Evolutionary conservation across 2,888 invertebrate genomes (phyloP).

Genomic region (Hyles lineata): DNA sequence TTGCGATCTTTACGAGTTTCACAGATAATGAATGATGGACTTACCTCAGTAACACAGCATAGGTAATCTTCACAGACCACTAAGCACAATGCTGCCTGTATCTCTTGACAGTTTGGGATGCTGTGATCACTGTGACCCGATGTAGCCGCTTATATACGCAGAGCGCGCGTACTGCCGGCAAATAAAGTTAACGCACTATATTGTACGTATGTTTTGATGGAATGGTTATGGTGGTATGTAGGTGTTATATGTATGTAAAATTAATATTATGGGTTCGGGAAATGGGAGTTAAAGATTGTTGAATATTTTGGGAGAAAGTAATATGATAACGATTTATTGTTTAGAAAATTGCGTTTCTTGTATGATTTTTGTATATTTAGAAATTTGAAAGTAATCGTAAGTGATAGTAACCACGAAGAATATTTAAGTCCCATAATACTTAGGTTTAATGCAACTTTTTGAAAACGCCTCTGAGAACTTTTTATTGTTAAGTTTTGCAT

Average conservation of each 20-base stretch:
- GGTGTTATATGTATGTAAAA: not conserved
- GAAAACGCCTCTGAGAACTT: too few species aligned
- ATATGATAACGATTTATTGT: too few species aligned
- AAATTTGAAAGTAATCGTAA: too few species aligned
- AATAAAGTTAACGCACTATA: constrained; percentile 28
- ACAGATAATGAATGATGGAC: not conserved
- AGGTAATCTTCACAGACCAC: not conserved
- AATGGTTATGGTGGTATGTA: not conserved
- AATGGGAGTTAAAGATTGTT: too few species aligned
- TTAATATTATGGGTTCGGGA: too few species aligned
- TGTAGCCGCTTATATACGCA: constrained; percentile 56
- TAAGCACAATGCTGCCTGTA: constrained; percentile 27
- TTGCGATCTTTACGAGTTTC: not conserved
- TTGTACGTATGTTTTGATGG: not conserved
- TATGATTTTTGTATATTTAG: too few species aligned
- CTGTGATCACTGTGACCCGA: constrained; percentile 48
- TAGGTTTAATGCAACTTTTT: too few species aligned
- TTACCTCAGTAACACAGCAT: constrained; percentile 17
- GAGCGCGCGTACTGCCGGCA: constrained; percentile 56
- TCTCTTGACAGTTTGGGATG: constrained; percentile 47
- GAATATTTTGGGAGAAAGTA: too few species aligned
- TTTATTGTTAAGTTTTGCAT: too few species aligned
- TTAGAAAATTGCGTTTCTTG: too few species aligned
- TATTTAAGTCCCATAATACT: too few species aligned
- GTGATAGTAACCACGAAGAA: too few species aligned